Conservation (phyloP, 2,888 invertebrate genomes). For the Tenodera sinensis region DNA sequence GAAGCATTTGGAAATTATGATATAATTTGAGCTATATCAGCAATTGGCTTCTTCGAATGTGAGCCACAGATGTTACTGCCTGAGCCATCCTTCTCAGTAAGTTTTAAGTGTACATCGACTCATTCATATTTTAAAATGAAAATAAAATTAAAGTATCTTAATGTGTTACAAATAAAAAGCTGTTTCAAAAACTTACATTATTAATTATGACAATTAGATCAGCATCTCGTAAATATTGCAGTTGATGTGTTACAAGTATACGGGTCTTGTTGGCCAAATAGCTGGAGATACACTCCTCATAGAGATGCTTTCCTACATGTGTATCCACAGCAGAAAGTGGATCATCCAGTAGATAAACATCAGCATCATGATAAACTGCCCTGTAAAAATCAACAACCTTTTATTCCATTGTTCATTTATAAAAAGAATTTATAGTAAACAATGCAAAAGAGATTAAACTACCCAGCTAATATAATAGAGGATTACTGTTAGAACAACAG, state of each 20-base stretch:
- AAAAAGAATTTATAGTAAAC: neutral
- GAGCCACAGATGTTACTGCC: too few species aligned
- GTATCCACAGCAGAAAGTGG: slow-evolving; percentile 77
- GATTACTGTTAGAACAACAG: too few species aligned
- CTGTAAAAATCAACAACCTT: slow-evolving; percentile 40
- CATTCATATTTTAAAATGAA: too few species aligned
- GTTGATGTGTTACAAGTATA: slow-evolving; percentile 79
- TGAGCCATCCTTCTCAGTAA: too few species aligned
- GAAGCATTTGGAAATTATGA: too few species aligned
- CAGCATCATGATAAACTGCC: slow-evolving; percentile 71
- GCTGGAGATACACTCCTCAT: slow-evolving; percentile 65
- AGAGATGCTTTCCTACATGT: slow-evolving; percentile 70
- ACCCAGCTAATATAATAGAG: too few species aligned
- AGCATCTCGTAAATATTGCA: slow-evolving; percentile 69
- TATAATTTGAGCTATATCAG: too few species aligned
- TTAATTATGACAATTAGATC: slow-evolving; percentile 62
- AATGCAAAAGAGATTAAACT: neutral
- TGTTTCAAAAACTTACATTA: slow-evolving; percentile 51
- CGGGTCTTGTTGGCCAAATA: slow-evolving; percentile 63
- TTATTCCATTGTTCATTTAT: neutral
- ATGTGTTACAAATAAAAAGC: neutral
- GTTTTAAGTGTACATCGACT: too few species aligned
- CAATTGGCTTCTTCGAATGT: too few species aligned
- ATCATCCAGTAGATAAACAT: slow-evolving; percentile 75
- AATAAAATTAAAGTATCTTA: too few species aligned